These are phyloP conservation scores for Drosophila longiperda DNA, from an alignment of 2,888 invertebrate species.

Conservation along the genomic window DNA sequence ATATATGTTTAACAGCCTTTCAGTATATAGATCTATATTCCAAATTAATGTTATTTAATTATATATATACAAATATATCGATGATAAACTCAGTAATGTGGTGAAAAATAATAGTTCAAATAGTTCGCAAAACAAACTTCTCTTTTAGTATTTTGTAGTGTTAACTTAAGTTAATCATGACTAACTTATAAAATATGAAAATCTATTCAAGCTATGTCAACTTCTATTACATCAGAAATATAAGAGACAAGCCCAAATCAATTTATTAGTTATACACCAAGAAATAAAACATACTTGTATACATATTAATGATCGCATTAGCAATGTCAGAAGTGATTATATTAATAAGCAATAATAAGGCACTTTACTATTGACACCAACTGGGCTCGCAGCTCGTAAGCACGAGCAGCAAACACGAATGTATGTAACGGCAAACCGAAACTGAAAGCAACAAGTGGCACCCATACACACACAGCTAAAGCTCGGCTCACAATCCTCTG, in stretches of 20 bases:
- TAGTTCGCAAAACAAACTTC: background rate
- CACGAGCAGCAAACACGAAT: constrained; percentile 32
- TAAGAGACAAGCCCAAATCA: background rate
- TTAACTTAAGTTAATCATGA: background rate
- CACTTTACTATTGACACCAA: constrained; percentile 59
- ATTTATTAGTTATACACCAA: background rate
- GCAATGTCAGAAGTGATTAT: constrained; percentile 13
- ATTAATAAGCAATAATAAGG: constrained; percentile 33
- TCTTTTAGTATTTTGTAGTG: background rate
- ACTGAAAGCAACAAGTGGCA: constrained; percentile 56
- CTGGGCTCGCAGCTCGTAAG: constrained; percentile 47
- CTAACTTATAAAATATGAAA: background rate
- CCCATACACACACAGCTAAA: constrained; percentile 21
- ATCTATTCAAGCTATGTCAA: background rate
- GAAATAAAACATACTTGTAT: background rate
- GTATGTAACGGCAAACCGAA: constrained; percentile 20
- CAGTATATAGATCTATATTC: too few species aligned
- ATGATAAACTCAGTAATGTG: background rate
- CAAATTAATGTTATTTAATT: background rate
- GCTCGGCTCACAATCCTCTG: constrained; percentile 38
- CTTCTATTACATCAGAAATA: background rate
- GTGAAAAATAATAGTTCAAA: background rate
- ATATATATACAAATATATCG: background rate
- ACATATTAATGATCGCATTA: constrained; percentile 3
- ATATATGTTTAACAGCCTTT: background rate